These are phyloP conservation scores for Sphenopsis melanotis DNA, from an alignment of 2,797 vertebrate genomes.

Conservation along the genomic window DNA sequence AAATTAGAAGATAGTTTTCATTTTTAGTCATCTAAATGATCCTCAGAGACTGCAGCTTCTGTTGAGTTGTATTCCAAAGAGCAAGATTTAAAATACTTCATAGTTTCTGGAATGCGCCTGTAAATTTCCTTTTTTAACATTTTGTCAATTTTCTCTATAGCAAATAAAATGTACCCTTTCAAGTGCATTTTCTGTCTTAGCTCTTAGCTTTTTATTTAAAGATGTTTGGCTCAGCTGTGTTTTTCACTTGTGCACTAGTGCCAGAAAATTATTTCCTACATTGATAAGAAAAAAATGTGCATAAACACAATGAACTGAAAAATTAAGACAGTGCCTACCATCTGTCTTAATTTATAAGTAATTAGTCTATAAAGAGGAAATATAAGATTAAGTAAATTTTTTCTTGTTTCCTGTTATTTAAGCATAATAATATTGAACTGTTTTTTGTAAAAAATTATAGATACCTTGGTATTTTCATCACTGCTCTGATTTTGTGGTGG, in stretches of 20 bases:
- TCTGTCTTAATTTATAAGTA: neutral
- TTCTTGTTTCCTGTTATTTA: neutral
- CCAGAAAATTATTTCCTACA: neutral
- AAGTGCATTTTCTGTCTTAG: neutral
- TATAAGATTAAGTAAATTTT: neutral
- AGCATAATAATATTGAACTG: neutral
- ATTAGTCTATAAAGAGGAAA: neutral
- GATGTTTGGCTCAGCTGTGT: neutral
- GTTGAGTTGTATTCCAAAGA: neutral
- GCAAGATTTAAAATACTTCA: neutral
- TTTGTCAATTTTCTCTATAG: neutral
- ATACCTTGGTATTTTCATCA: neutral
- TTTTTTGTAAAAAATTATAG: neutral
- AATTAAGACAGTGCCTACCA: neutral
- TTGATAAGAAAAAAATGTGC: neutral
- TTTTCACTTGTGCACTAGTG: neutral
- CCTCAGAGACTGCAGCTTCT: neutral
- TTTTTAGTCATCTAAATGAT: neutral
- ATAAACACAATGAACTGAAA: neutral
- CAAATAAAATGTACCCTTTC: neutral
- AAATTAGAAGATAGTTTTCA: neutral
- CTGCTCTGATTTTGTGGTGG: neutral
- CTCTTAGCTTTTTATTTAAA: neutral
- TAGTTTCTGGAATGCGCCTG: neutral
- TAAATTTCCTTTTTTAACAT: neutral